phyloP scores from a whole-genome alignment of 2,888 invertebrate genomes.

The Macaria notata region DNA sequence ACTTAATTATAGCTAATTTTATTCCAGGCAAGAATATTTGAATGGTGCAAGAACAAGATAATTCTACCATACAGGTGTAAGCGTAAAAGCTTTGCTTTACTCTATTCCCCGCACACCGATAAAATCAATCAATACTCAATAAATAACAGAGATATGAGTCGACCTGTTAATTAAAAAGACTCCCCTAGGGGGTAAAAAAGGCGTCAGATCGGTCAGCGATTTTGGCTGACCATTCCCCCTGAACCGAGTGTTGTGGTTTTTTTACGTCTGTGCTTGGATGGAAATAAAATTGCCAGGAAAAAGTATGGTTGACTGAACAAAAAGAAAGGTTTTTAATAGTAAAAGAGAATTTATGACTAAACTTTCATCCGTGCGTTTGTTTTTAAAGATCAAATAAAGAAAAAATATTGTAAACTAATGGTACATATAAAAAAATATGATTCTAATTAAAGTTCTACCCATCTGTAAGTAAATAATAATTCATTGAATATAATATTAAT shows the following conservation, averaged over 20 bases:
- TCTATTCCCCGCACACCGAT: not conserved
- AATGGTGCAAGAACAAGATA: too few species aligned
- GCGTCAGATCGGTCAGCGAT: slow-evolving; percentile 27
- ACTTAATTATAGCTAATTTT: too few species aligned
- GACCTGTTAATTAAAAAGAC: slow-evolving; percentile 28
- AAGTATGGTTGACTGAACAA: not conserved
- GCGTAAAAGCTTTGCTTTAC: not conserved
- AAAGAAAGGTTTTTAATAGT: not conserved
- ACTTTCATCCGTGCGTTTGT: too few species aligned
- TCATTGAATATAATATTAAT: too few species aligned
- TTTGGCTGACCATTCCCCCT: slow-evolving; percentile 11
- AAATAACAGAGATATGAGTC: slow-evolving; percentile 33
- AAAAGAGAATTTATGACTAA: too few species aligned
- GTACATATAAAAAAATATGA: too few species aligned
- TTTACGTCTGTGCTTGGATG: slow-evolving; percentile 25
- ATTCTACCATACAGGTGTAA: too few species aligned
- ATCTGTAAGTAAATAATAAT: too few species aligned
- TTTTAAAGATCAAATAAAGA: too few species aligned
- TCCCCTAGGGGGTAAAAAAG: slow-evolving; percentile 20
- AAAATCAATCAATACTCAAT: slow-evolving; percentile 22
- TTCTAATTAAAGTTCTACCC: too few species aligned
- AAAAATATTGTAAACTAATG: too few species aligned
- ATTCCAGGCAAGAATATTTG: too few species aligned
- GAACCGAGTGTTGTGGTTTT: slow-evolving; percentile 24
- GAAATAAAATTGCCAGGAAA: slow-evolving; percentile 15